Evolutionary conservation across 2,113 vertebrate genomes (phyloP).

Genomic region (Capreolus pygargus): DNA sequence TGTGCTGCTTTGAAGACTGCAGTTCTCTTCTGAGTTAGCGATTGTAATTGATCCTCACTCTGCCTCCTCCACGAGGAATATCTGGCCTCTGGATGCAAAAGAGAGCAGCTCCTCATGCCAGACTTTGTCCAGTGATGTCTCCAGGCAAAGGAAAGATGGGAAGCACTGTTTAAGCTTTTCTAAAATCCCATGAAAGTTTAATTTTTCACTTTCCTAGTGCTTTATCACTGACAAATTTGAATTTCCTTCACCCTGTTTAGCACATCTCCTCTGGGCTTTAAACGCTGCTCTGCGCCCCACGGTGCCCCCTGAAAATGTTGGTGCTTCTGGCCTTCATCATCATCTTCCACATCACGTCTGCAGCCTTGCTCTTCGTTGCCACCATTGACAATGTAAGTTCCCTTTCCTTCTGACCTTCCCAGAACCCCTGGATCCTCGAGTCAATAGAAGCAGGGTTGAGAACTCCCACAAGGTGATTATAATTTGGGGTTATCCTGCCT

Average conservation of each 20-base stretch:
- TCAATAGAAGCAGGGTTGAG: background rate
- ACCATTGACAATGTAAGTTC: constrained; percentile 86
- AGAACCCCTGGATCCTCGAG: background rate
- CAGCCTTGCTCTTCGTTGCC: constrained; percentile 82
- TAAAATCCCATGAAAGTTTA: background rate
- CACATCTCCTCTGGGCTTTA: constrained; percentile 45
- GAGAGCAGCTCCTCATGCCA: background rate
- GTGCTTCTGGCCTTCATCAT: constrained; percentile 86
- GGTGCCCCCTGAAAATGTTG: constrained; percentile 78
- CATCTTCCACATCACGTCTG: constrained; percentile 84
- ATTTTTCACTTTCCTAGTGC: background rate
- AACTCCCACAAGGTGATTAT: background rate
- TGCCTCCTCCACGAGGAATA: background rate
- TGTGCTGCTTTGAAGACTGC: background rate
- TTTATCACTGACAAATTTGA: background rate
- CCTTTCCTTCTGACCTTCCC: rapidly evolving
- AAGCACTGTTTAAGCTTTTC: background rate
- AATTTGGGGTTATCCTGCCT: background rate
- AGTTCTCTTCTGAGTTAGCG: background rate
- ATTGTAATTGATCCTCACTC: background rate
- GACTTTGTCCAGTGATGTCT: background rate
- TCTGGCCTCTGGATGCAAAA: background rate
- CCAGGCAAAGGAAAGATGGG: background rate
- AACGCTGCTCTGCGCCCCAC: background rate
- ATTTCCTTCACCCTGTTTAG: constrained; percentile 18